A percentile compares a stretch with the other conserved stretches of the same genome.
These are phyloP conservation scores for Myiozetetes cayanensis DNA, from an alignment of 2,113 vertebrate species.

Conservation along the genomic window DNA sequence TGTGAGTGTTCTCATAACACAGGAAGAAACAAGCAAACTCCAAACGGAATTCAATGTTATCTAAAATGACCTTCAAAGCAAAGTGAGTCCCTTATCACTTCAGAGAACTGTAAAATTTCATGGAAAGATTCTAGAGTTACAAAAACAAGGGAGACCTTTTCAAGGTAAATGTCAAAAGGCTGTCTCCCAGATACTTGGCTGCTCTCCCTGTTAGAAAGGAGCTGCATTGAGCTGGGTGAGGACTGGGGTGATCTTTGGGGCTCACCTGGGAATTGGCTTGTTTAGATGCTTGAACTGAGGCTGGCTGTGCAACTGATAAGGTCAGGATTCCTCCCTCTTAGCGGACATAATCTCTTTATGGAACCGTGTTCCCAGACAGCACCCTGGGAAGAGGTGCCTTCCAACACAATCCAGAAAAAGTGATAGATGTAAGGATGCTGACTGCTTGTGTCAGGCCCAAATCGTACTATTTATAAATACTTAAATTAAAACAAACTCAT, in stretches of 20 bases:
- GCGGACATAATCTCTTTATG: not conserved
- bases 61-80: constrained; percentile 5
- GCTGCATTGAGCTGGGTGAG: accelerated
- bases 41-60: not conserved
- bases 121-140: not conserved
- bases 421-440: not conserved
- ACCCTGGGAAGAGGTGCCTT: not conserved
- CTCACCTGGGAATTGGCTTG: not conserved
- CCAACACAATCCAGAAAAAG: not conserved
- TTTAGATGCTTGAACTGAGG: not conserved
- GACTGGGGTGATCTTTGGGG: not conserved
- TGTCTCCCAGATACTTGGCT: not conserved
- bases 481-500: not conserved
- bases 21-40: not conserved
- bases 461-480: accelerated
- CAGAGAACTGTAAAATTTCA: not conserved
- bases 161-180: not conserved
- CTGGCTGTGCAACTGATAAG: not conserved
- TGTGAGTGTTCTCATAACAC: not conserved
- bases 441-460: not conserved
- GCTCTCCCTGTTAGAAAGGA: not conserved
- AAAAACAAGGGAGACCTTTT: constrained; percentile 1
- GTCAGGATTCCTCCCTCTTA: not conserved
- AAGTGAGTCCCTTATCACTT: not conserved
- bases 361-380: not conserved